A percentile compares a stretch with the other conserved stretches of the same genome.
Conservation (phyloP, 2,888 invertebrate species). For the Leucania comma region DNA sequence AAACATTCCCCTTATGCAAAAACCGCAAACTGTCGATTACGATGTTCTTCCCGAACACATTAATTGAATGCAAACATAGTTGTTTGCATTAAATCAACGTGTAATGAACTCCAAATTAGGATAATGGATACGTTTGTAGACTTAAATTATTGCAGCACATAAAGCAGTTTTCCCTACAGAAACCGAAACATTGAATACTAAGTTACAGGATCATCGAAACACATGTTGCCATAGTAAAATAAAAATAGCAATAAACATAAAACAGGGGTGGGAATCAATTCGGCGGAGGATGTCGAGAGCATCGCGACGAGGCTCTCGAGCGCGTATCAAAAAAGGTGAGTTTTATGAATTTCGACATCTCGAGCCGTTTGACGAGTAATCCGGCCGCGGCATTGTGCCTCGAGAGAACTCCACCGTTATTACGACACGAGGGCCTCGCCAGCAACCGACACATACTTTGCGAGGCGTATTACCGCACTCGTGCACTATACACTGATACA, state of each 20-base stretch:
- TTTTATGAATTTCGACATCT: slow-evolving; percentile 82
- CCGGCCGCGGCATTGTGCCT: slow-evolving; percentile 78
- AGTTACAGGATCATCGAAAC: slow-evolving; percentile 11
- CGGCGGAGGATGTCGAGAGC: slow-evolving; percentile 67
- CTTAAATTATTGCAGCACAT: not conserved
- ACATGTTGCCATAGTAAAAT: slow-evolving; percentile 43
- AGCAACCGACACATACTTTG: slow-evolving; percentile 69
- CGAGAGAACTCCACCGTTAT: slow-evolving; percentile 63
- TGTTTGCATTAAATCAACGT: not conserved
- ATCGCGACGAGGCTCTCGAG: slow-evolving; percentile 55
- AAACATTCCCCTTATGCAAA: too few relatives aligned
- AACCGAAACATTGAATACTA: slow-evolving; percentile 15
- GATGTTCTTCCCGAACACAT: too few relatives aligned
- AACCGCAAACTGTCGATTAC: too few relatives aligned
- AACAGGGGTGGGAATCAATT: slow-evolving; percentile 75
- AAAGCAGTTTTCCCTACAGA: not conserved
- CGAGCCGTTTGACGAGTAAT: slow-evolving; percentile 85
- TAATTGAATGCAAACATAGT: too few relatives aligned
- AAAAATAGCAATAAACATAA: slow-evolving; percentile 59
- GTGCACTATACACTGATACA: slow-evolving; percentile 32
- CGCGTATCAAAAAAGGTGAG: slow-evolving; percentile 77
- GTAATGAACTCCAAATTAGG: not conserved
- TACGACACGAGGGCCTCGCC: slow-evolving; percentile 68
- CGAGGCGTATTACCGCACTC: slow-evolving; percentile 55
- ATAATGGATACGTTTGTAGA: not conserved